Percentiles rank a stretch among this genome's conserved stretches.
phyloP scores from a whole-genome alignment of 2,888 invertebrate species.

The Rhynchonema sp. region DNA sequence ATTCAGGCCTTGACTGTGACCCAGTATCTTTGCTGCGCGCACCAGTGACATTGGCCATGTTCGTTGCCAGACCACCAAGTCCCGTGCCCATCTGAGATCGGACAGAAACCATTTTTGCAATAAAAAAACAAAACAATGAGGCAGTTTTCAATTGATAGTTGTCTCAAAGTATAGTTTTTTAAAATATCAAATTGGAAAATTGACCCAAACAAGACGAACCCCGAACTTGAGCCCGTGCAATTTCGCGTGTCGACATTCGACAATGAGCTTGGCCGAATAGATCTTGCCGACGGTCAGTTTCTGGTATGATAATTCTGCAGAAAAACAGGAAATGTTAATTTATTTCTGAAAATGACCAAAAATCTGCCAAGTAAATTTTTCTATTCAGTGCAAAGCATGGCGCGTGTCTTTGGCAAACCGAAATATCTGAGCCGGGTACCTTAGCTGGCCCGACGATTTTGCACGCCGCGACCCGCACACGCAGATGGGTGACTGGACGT shows the following conservation, averaged over 20 bases:
- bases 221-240: conserved; percentile 21
- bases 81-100: neutral
- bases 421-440: no score
- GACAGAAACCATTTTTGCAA: neutral
- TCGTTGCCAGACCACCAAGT: neutral
- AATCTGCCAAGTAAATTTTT: no score
- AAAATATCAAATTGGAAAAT: neutral
- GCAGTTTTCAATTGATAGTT: neutral
- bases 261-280: conserved; percentile 80
- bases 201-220: neutral
- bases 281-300: conserved; percentile 96
- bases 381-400: no score
- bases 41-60: neutral
- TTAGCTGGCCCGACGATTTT: no score
- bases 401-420: no score
- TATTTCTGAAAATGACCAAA: no score
- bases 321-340: neutral
- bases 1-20: neutral
- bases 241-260: conserved; percentile 82
- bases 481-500: no score
- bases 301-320: conserved; percentile 50
- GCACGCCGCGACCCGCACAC: no score
- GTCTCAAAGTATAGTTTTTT: no score
- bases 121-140: neutral
- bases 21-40: neutral